Percentiles rank a stretch among this genome's conserved stretches.
phyloP scores from a whole-genome alignment of 2,888 invertebrate genomes.

The Eutolmus rufibarbis region DNA sequence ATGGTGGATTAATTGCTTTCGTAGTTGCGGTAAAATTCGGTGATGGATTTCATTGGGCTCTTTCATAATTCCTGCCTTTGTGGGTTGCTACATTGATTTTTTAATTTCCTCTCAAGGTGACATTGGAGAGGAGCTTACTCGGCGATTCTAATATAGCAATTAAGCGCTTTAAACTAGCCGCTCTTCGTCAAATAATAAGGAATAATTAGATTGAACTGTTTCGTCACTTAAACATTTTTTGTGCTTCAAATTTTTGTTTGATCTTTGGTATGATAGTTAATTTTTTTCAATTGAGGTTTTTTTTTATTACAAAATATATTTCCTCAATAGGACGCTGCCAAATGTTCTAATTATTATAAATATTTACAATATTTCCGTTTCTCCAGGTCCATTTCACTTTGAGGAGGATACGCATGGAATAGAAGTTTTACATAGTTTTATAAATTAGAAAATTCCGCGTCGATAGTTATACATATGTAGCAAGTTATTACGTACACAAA shows the following conservation, averaged over 20 bases:
- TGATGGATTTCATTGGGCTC: not conserved
- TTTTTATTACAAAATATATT: no score
- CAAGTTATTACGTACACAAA: no score
- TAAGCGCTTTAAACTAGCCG: not conserved
- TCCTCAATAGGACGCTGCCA: no score
- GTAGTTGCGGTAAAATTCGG: not conserved
- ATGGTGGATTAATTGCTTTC: not conserved
- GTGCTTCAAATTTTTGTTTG: no score
- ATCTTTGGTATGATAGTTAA: no score
- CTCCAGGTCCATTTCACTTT: no score
- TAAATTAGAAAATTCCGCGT: no score
- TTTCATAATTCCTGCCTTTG: not conserved
- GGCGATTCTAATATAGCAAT: not conserved
- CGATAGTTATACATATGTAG: no score
- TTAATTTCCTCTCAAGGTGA: not conserved
- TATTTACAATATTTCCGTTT: not conserved
- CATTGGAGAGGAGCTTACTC: not conserved
- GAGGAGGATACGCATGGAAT: no score
- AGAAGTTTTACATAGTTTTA: no score
- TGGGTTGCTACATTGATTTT: not conserved
- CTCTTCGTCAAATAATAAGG: not conserved
- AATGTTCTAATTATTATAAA: not conserved
- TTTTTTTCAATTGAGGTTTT: no score
- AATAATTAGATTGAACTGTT: not conserved
- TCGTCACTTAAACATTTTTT: no score